These are phyloP conservation scores for Drosophila neotestacea DNA, from an alignment of 2,888 invertebrate species.

Conservation along the genomic window DNA sequence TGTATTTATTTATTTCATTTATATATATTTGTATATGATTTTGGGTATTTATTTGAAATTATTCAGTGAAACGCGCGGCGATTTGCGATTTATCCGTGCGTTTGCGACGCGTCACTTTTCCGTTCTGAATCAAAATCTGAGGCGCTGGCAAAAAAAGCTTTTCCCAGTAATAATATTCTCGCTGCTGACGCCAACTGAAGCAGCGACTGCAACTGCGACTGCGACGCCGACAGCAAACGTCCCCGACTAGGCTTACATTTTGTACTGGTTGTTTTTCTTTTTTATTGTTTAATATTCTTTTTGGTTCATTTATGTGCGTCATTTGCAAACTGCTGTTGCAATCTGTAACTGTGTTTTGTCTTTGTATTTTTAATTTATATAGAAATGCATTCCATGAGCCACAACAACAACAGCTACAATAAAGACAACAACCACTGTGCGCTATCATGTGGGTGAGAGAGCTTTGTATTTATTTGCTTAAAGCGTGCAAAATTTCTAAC, in stretches of 20 bases:
- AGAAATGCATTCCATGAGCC: constrained; percentile 29
- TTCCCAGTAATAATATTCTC: constrained; percentile 60
- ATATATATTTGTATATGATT: constrained; percentile 7
- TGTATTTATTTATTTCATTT: constrained; percentile 18
- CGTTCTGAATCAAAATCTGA: constrained; percentile 70
- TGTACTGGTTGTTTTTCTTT: constrained; percentile 15
- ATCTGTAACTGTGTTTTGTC: constrained; percentile 3
- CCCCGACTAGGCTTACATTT: constrained; percentile 27
- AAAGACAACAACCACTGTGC: constrained; percentile 7
- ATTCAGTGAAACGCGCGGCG: constrained; percentile 39
- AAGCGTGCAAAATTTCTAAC: constrained; percentile 24
- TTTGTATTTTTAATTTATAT: background rate
- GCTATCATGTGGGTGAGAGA: constrained; percentile 22
- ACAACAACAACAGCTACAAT: constrained; percentile 22
- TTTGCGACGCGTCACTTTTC: constrained; percentile 70
- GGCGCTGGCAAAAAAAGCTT: constrained; percentile 69
- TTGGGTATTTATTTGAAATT: constrained; percentile 30
- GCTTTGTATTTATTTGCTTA: constrained; percentile 43
- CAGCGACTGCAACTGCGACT: constrained; percentile 20
- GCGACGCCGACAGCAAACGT: constrained; percentile 6
- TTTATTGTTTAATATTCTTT: constrained; percentile 13
- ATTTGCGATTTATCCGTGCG: constrained; percentile 57
- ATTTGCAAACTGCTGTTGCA: constrained; percentile 21
- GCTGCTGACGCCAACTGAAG: constrained; percentile 9
- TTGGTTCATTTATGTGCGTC: constrained; percentile 33